Evolutionary conservation across 2,113 vertebrate genomes (phyloP).

Genomic region (Butastur rufipennis): DNA sequence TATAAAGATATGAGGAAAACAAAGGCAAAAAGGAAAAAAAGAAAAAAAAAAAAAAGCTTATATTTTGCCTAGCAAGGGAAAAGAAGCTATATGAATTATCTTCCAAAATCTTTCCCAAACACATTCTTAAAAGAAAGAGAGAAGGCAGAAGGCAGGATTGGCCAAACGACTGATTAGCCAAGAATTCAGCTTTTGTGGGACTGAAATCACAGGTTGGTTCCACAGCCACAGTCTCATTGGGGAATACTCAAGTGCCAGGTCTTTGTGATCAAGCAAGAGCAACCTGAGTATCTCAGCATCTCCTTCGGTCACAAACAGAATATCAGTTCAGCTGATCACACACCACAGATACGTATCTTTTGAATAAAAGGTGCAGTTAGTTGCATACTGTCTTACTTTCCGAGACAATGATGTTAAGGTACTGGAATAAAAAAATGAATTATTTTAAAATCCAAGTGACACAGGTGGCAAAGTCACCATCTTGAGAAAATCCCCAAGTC

Average conservation of each 20-base stretch:
- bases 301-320: background rate
- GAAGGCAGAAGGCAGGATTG: background rate
- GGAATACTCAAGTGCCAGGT: background rate
- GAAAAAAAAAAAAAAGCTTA: accelerated
- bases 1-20: background rate
- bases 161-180: background rate
- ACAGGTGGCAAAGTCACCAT: background rate
- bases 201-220: background rate
- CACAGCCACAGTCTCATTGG: background rate
- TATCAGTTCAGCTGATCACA: background rate
- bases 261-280: background rate
- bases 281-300: background rate
- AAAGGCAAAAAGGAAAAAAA: background rate
- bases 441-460: background rate
- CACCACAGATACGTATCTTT: background rate
- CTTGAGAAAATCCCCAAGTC: background rate
- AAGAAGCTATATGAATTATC: background rate
- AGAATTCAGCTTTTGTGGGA: background rate
- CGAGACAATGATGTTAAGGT: background rate
- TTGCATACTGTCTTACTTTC: background rate
- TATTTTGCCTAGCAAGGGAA: background rate
- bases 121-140: background rate
- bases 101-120: background rate
- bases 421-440: background rate
- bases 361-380: background rate